Evolutionary conservation across 2,797 vertebrate genomes (phyloP), one percentile per base, ranked within the genome.

Genomic region (Chelidonichthys spinosus): DNA sequence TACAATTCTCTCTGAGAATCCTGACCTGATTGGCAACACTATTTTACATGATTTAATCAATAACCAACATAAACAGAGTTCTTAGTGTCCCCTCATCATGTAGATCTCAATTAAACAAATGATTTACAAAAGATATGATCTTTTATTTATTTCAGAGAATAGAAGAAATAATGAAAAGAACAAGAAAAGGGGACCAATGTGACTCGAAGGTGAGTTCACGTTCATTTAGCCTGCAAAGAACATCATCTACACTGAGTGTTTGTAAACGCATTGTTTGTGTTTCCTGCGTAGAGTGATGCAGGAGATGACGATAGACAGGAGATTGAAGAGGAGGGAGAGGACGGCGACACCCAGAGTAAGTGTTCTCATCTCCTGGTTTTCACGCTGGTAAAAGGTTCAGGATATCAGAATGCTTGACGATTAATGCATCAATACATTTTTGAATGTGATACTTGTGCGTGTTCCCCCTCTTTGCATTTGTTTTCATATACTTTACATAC

Each of bases 161-260:
- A 47, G 96, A 98, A 77, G 97, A 98, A 94, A 98, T 98, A 85
- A 99, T 98, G 97, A 98, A 96, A 88, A 96, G 96, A 92, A 98
- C 96, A 0, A 96, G 97, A 76, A 98, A 96, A 92, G 94, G 93
- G 0, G 95, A 97, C 11, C 93, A 91, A 69, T 91, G 43, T 0
- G 93, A 96, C 69, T 91, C 82, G 17, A 97, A 96, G 95, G 98
- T 96, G 92, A 87, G 90, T 47, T 66, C 52, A 43, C 14, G 2
- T 53, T 64, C 7, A 17, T 10, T 63, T 56, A 32, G 18, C 37
- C 3, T 46, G 33, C 3, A 2, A 33, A 47, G 15, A 10, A 14
- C 14, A 49, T 18, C 3, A 4, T 42, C 9, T 17, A 15, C 15
- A n/a, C n/a, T 33, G 33, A 40, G 11, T 37, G 53, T 10, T 1